Evolutionary conservation across 2,797 vertebrate species (phyloP), one percentile per base, ranked within the genome.

Genomic region (Xenopus petersii): DNA sequence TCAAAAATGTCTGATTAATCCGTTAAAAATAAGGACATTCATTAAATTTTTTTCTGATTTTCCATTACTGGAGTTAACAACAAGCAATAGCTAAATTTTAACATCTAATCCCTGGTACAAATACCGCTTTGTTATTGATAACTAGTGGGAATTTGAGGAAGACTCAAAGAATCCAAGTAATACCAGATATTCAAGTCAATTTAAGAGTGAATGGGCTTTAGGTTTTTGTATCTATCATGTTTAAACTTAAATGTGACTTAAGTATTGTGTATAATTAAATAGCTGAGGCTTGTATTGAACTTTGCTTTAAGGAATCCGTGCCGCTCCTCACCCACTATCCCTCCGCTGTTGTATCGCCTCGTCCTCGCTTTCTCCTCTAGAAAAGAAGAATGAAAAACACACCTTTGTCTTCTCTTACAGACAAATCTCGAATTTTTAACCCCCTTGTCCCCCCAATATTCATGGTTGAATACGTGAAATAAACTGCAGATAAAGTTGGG

Each of bases 351-450:
- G 54, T 64, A 60, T 67, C 67, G 62, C 67, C 46, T 74, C 77
- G 77, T 48, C 77, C 61, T 66, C 71, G 67, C 71, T 70, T 79
- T 74, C 77, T 74, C 67, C 55, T 17, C 71, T 74, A 61, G 67
- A 79, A 79, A 79, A 70, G 77, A 79, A 70, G 71, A 70, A 70
- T 74, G 77, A 70, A 73, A 79, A 63, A 69, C 55, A 66, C 77
- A 74, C 66, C 75, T 79, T 66, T 79, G 77, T 79, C 77, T 79
- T 79, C 67, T 79, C 73, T 79, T 79, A 71, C 77, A 79, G 77
- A 79, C 71, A 78, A 73, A 63, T 78, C 65, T 60, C 71, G 65
- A 78, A 69, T 58, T 70, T 61, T 74, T 60, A 79, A 70, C 60
- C 67, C 71, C 71, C 54, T 74, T 64, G 36, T 36, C 54, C 71